Evolutionary conservation across 2,888 invertebrate genomes (phyloP).

Genomic region (Phanerotoma sp.): DNA sequence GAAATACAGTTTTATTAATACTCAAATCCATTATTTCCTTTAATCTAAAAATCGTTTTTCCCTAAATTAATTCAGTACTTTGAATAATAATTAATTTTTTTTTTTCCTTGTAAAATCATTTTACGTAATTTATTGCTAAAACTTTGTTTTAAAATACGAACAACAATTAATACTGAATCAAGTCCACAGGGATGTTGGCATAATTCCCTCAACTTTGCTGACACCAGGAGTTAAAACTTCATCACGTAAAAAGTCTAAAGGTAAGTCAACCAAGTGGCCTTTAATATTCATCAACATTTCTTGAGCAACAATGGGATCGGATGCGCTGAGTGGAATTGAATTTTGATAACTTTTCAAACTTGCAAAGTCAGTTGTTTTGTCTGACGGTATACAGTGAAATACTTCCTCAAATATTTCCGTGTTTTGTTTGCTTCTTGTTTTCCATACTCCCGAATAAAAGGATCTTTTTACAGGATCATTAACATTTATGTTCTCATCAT

Average conservation of each 20-base stretch:
- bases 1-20: too few species aligned
- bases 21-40: too few species aligned
- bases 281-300: constrained; percentile 74
- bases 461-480: constrained; percentile 75
- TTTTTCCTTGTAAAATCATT: too few species aligned
- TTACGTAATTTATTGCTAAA: too few species aligned
- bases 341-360: constrained; percentile 77
- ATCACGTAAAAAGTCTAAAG: constrained; percentile 83
- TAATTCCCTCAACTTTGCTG: constrained; percentile 85
- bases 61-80: too few species aligned
- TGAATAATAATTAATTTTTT: too few species aligned
- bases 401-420: constrained; percentile 90
- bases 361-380: constrained; percentile 76
- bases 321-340: constrained; percentile 70
- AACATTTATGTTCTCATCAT: constrained; percentile 62
- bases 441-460: constrained; percentile 87
- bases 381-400: constrained; percentile 88
- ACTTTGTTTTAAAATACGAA: background rate
- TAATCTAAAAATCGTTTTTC: too few species aligned
- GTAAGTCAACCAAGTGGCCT: constrained; percentile 87
- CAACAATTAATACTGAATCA: constrained; percentile 23
- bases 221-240: constrained; percentile 83
- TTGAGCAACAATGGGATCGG: constrained; percentile 72
- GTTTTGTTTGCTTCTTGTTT: constrained; percentile 76
- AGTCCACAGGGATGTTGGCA: constrained; percentile 93